Evolutionary conservation across 2,113 vertebrate genomes (phyloP).

Genomic region (Saimiri boliviensis): DNA sequence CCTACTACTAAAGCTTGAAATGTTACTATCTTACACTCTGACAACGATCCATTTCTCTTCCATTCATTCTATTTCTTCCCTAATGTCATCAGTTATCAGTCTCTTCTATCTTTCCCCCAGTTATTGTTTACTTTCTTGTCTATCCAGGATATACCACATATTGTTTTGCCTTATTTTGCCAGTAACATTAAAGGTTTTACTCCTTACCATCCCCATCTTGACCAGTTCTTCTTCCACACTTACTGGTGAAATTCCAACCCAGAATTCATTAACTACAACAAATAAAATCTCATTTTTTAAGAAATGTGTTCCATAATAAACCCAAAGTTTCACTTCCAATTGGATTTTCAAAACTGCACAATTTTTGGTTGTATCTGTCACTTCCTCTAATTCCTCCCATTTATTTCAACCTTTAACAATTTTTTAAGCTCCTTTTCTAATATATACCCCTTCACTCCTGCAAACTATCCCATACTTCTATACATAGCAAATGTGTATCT

Average conservation of each 20-base stretch:
- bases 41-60: not conserved
- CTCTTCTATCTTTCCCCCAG: not conserved
- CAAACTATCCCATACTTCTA: not conserved
- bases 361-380: not conserved
- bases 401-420: not conserved
- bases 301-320: not conserved
- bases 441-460: not conserved
- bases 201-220: not conserved
- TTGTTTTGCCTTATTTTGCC: not conserved
- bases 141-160: not conserved
- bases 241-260: not conserved
- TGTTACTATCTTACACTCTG: not conserved
- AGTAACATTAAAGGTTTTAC: not conserved
- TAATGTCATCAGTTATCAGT: not conserved
- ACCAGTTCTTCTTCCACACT: not conserved
- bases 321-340: not conserved
- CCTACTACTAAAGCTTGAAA: not conserved
- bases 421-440: not conserved
- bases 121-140: not conserved
- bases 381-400: not conserved
- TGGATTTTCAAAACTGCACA: not conserved
- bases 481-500: not conserved
- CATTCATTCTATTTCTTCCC: not conserved
- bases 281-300: not conserved
- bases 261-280: not conserved